A percentile compares a stretch with the other conserved stretches of the same genome.
phyloP scores from a whole-genome alignment of 2,888 invertebrate genomes.

The Drosophila pseudotakahashii region DNA sequence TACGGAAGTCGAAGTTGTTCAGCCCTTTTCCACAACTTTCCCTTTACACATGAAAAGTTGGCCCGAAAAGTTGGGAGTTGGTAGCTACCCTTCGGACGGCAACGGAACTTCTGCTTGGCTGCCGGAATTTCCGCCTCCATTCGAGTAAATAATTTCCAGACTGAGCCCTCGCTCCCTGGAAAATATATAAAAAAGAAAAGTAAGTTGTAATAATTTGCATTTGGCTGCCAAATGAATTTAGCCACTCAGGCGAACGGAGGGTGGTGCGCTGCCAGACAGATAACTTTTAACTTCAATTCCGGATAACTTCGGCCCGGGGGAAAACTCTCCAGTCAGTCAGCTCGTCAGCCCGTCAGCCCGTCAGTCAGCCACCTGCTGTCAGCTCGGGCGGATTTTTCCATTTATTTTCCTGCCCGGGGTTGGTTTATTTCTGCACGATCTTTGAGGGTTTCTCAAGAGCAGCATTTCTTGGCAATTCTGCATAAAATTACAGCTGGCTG shows the following conservation, averaged over 20 bases:
- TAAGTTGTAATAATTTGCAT: slow-evolving; percentile 79
- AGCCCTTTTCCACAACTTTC: slow-evolving; percentile 6
- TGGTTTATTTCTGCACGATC: slow-evolving; percentile 20
- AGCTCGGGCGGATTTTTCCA: slow-evolving; percentile 60
- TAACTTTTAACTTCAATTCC: slow-evolving; percentile 75
- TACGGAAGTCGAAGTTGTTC: slow-evolving; percentile 58
- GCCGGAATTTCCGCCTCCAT: slow-evolving; percentile 48
- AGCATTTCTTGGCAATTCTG: slow-evolving; percentile 13
- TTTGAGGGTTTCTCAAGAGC: slow-evolving; percentile 24
- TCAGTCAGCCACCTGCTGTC: slow-evolving; percentile 67
- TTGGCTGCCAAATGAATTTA: slow-evolving; percentile 78
- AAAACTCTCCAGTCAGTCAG: slow-evolving; percentile 22
- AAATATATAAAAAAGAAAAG: slow-evolving; percentile 60
- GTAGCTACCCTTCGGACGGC: slow-evolving; percentile 48
- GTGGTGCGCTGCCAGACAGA: slow-evolving; percentile 42
- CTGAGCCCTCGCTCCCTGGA: slow-evolving; percentile 30
- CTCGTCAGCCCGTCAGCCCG: slow-evolving; percentile 27
- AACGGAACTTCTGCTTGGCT: slow-evolving; percentile 22
- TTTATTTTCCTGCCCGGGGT: slow-evolving; percentile 27
- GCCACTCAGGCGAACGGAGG: slow-evolving; percentile 60
- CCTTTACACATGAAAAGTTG: slow-evolving; percentile 54
- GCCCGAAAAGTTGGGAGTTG: slow-evolving; percentile 59
- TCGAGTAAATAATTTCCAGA: slow-evolving; percentile 71
- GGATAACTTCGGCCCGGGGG: slow-evolving; percentile 56
- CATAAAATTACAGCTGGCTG: slow-evolving; percentile 21